Base-by-base conservation (phyloP, 1,140 invertebrate genomes). In the Diprion similis region DNA sequence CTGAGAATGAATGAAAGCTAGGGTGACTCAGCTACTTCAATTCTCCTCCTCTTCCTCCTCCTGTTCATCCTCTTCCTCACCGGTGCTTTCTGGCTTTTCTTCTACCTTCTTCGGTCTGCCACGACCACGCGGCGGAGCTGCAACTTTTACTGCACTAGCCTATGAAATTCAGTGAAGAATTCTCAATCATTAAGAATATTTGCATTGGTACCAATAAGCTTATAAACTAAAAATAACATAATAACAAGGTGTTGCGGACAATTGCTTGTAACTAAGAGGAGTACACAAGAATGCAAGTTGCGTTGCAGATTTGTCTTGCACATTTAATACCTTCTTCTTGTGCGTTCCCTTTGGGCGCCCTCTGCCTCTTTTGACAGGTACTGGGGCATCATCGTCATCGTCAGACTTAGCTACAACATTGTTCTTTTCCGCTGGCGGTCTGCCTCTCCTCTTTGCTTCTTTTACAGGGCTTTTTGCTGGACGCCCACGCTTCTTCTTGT, bases 101-200 rank as follows among this genome's bases (percentile, higher is more conserved):
- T 89, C 88, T 78, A 86, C 85, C 75, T 89, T 89, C 76, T 88
- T 85, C 67, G 88, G 85, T 77, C 88, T 80, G n/a, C 88, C 87
- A 75, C 88, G 87, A 19, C 87, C 87, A 70, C 87, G 83, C 68
- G 78, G 76, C 11, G 51, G 6, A 66, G 79, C 78, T 37, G 79
- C 70, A 17, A 80, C 75, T 83, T 87, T 88, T 66, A 81, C 76
- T 71, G 77, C 19, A 70, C 80, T 81, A 77, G 80, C 75, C 83
- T 87, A 37, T 37, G 19, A 66, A 82, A 59, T 4, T 37, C 51
- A 17, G 9, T 59, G 3, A 37, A 1, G 24, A 37, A 37, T 37
- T 37, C 6, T 37, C 24, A 37, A 3, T 37, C 2, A 37, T 37
- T 37, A 37, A 37, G 24, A 4, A 37, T 37, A 37, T 37, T 37